Conservation (phyloP, 2,113 vertebrate species). For the Garra rufa region DNA sequence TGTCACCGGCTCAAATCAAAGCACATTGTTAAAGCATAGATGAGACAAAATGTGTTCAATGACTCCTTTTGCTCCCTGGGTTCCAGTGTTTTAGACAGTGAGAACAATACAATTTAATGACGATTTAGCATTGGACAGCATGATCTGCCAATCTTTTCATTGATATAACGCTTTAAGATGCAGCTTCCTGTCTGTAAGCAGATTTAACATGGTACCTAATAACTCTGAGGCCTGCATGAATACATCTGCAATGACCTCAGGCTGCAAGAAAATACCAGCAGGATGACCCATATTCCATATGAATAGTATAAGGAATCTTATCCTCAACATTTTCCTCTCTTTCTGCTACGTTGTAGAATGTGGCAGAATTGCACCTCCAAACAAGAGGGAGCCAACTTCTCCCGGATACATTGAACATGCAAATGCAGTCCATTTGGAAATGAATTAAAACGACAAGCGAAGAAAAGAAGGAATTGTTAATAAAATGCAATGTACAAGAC, state of each 20-base stretch:
- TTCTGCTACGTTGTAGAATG: neutral
- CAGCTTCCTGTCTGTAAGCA: neutral
- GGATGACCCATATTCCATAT: neutral
- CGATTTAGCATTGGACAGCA: neutral
- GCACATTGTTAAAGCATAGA: slow-evolving; percentile 1
- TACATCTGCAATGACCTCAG: slow-evolving; percentile 23
- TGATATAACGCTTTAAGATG: neutral
- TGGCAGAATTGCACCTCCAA: neutral
- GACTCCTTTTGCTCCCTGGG: slow-evolving; percentile 1
- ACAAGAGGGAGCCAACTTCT: neutral
- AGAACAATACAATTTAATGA: slow-evolving; percentile 9
- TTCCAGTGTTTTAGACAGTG: neutral
- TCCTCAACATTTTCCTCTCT: neutral
- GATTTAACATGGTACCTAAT: slow-evolving; percentile 2
- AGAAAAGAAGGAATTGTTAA: neutral
- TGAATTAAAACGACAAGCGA: slow-evolving; percentile 5
- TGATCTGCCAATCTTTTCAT: neutral
- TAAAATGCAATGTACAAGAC: slow-evolving; percentile 31
- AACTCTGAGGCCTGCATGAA: neutral
- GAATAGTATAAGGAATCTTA: slow-evolving; percentile 16
- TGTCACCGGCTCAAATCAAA: slow-evolving; percentile 12
- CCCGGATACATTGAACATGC: slow-evolving; percentile 28
- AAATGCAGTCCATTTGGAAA: slow-evolving; percentile 27
- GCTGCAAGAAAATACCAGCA: slow-evolving; percentile 14
- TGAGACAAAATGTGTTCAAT: slow-evolving; percentile 4